Percentiles rank a stretch among this genome's conserved stretches.
Evolutionary conservation across 2,888 invertebrate species (phyloP).

Genomic region (Exocentrus adspersus): DNA sequence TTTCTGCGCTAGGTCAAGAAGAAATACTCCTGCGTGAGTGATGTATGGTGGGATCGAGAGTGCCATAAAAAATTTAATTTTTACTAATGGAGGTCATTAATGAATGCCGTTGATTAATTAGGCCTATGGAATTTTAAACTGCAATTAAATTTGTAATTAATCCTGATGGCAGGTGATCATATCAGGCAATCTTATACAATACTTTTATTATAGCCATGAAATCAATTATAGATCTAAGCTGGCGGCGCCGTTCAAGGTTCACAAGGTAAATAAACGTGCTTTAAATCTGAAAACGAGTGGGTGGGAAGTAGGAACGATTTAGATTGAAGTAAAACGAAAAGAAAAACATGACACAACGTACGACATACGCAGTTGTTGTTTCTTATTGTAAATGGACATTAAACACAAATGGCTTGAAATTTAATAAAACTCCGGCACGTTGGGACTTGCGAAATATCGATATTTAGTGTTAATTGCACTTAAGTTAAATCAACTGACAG

Average conservation of each 20-base stretch:
- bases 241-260: constrained; percentile 56
- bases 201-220: constrained; percentile 46
- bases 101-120: constrained; percentile 5
- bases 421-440: not conserved
- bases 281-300: constrained; percentile 46
- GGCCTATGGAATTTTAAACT: constrained; percentile 2
- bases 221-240: constrained; percentile 53
- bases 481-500: not conserved
- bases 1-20: no score
- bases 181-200: constrained; percentile 40
- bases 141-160: constrained; percentile 33
- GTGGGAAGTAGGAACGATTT: constrained; percentile 40
- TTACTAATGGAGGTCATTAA: no score
- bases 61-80: no score
- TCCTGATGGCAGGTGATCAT: constrained; percentile 34
- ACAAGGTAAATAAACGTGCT: constrained; percentile 49
- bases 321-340: constrained; percentile 14
- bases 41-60: no score
- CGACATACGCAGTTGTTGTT: not conserved
- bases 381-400: not conserved
- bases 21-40: no score
- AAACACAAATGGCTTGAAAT: not conserved
- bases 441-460: not conserved
- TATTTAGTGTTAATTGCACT: not conserved
- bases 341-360: constrained; percentile 6